These are phyloP conservation scores for Drosophila melanica DNA, from an alignment of 1,140 invertebrate species.

Conservation along the genomic window DNA sequence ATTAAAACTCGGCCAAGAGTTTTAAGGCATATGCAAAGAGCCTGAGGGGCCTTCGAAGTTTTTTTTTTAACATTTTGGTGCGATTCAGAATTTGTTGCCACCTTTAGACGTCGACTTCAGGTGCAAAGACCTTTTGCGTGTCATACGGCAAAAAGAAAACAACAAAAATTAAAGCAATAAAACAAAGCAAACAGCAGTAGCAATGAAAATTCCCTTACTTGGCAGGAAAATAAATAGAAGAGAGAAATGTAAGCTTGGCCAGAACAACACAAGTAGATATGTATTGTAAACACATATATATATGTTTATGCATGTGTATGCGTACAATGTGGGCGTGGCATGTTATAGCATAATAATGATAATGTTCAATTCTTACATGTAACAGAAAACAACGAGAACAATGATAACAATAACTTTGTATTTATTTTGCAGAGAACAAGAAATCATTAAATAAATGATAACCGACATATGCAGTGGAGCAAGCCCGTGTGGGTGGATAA, in stretches of 20 bases:
- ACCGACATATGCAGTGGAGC: not conserved
- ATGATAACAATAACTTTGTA: conserved; percentile 4
- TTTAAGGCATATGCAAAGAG: conserved; percentile 19
- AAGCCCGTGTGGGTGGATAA: not conserved
- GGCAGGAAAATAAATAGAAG: not conserved
- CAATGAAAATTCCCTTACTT: conserved; percentile 27
- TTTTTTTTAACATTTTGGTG: conserved; percentile 31
- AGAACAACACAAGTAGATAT: conserved; percentile 7
- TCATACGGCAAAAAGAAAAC: conserved; percentile 48
- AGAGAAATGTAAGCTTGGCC: conserved; percentile 3
- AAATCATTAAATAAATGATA: conserved; percentile 21
- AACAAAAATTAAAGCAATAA: conserved; percentile 58
- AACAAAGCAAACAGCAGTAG: conserved; percentile 34
- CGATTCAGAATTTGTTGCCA: conserved; percentile 33
- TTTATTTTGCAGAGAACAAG: not conserved
- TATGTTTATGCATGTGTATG: not conserved
- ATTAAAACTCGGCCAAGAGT: conserved; percentile 5
- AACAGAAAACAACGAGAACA: conserved; percentile 3
- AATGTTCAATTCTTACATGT: conserved; percentile 23
- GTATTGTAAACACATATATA: not conserved
- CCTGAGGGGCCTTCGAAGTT: conserved; percentile 17
- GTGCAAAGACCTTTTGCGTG: conserved; percentile 79
- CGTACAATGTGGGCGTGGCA: conserved; percentile 37
- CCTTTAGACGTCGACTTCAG: conserved; percentile 37
- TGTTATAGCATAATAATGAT: conserved; percentile 35